phyloP scores from a whole-genome alignment of 2,113 vertebrate genomes.

The Chaetodon trifascialis region DNA sequence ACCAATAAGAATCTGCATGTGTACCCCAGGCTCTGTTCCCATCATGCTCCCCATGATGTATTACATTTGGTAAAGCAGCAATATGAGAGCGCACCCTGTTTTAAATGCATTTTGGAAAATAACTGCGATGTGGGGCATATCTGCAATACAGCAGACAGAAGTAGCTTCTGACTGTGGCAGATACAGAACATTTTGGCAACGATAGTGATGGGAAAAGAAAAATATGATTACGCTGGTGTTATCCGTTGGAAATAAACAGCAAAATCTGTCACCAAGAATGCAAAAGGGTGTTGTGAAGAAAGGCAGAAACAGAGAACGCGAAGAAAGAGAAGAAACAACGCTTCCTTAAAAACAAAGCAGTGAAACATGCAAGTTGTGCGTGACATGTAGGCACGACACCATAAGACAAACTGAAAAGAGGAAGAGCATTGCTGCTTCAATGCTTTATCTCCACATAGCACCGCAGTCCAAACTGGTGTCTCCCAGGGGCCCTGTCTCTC shows the following conservation, averaged over 20 bases:
- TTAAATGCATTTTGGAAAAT: conserved; percentile 6
- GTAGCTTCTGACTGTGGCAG: conserved; percentile 6
- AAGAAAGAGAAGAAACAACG: conserved; percentile 20
- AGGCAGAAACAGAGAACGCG: conserved; percentile 12
- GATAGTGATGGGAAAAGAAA: conserved; percentile 7
- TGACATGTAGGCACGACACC: conserved; percentile 11
- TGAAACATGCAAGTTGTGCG: conserved; percentile 30
- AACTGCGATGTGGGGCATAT: conserved; percentile 16
- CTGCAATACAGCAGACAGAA: conserved; percentile 32
- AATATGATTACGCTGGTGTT: conserved; percentile 17
- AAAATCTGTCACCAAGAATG: not conserved
- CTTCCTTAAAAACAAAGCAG: conserved; percentile 27
- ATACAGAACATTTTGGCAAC: not conserved
- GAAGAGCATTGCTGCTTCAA: conserved; percentile 22
- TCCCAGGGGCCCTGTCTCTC: conserved; percentile 49
- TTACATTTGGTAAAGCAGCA: conserved; percentile 24
- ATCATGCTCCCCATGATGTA: conserved; percentile 4
- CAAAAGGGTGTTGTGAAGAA: conserved; percentile 1
- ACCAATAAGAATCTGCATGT: not conserved
- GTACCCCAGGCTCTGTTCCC: not conserved
- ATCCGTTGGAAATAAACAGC: conserved; percentile 13
- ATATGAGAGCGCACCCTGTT: not conserved
- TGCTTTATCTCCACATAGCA: conserved; percentile 31
- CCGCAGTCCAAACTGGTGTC: conserved; percentile 44
- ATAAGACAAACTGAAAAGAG: conserved; percentile 24